These are phyloP conservation scores for Cydia amplana DNA, from an alignment of 1,140 invertebrate genomes.

Conservation along the genomic window DNA sequence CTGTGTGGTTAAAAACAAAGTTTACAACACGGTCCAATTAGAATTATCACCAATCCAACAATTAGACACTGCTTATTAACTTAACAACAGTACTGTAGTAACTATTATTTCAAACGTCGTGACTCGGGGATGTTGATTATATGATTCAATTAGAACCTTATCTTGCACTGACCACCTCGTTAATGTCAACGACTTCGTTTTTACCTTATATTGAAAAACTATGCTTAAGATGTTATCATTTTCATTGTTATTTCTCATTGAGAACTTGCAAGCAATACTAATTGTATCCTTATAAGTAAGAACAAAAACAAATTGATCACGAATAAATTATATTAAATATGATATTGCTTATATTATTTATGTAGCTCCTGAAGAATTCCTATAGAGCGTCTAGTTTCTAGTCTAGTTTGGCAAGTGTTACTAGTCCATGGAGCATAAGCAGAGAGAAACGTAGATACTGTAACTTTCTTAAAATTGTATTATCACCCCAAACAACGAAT, in stretches of 20 bases:
- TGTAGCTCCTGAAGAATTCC: too few relatives aligned
- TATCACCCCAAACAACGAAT: too few relatives aligned
- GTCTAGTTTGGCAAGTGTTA: too few relatives aligned
- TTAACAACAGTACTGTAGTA: not conserved
- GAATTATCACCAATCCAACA: not conserved
- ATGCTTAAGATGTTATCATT: not conserved
- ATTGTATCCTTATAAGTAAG: not conserved
- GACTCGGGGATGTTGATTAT: not conserved
- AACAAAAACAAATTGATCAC: too few relatives aligned
- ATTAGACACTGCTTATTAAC: not conserved
- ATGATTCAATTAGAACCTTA: not conserved
- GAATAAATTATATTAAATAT: too few relatives aligned
- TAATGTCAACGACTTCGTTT: not conserved
- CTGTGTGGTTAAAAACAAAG: not conserved
- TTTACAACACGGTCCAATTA: not conserved
- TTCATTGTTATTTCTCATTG: conserved; percentile 1
- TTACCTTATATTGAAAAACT: not conserved
- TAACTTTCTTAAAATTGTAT: too few relatives aligned
- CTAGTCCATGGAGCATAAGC: too few relatives aligned
- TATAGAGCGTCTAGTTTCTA: too few relatives aligned
- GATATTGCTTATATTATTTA: too few relatives aligned
- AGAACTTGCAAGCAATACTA: not conserved
- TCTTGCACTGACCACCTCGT: not conserved
- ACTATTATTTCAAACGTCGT: not conserved
- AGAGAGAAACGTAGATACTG: too few relatives aligned